Conservation (phyloP, 1,140 invertebrate species). For the Heliconius hermathena region DNA sequence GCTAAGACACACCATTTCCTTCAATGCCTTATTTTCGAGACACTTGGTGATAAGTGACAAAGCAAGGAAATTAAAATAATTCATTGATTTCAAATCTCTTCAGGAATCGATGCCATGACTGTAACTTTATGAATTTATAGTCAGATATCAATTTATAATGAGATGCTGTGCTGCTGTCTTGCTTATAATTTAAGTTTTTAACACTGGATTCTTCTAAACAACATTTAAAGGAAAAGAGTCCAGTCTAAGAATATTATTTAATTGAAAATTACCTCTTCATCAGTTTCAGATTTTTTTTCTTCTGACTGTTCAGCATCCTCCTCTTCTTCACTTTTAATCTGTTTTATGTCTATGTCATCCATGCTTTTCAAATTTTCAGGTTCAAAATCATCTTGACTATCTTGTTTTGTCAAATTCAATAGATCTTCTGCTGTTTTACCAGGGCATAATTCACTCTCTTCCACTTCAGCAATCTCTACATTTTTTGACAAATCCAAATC, state of each 20-base stretch:
- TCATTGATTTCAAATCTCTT: too few relatives aligned
- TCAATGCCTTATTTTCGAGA: too few relatives aligned
- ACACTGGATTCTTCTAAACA: background rate
- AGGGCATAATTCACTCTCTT: constrained; percentile 73
- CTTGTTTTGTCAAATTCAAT: constrained; percentile 65
- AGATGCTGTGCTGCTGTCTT: too few relatives aligned
- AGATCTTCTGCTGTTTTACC: constrained; percentile 70
- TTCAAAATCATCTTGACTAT: constrained; percentile 71
- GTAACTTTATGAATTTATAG: too few relatives aligned
- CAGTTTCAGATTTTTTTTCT: constrained; percentile 49
- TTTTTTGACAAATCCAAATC: constrained; percentile 76
- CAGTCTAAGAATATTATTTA: background rate
- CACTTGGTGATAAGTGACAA: too few relatives aligned
- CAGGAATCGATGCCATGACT: too few relatives aligned
- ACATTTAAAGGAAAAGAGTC: background rate
- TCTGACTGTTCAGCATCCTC: constrained; percentile 48
- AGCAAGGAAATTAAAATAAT: too few relatives aligned
- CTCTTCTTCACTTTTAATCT: constrained; percentile 40
- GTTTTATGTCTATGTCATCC: constrained; percentile 74
- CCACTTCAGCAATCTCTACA: constrained; percentile 78
- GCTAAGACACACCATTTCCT: too few relatives aligned
- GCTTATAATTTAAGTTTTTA: background rate
- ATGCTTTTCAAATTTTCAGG: constrained; percentile 83
- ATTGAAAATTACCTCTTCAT: constrained; percentile 55
- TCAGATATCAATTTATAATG: too few relatives aligned